These are phyloP conservation scores for Selenia dentaria DNA, from an alignment of 2,888 invertebrate species.

Conservation along the genomic window DNA sequence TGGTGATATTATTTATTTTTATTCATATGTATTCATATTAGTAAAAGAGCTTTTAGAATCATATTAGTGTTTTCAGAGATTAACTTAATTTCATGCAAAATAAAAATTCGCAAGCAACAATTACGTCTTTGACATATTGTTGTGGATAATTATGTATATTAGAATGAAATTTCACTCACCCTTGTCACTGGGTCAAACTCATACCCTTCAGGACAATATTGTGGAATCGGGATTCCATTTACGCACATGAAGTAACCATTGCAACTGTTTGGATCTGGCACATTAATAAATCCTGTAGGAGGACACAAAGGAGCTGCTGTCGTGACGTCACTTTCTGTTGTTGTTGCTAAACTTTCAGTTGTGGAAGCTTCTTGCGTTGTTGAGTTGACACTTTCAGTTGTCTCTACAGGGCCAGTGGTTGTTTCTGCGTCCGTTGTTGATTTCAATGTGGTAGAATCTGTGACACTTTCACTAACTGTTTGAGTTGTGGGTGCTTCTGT, in stretches of 20 bases:
- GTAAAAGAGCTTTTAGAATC: too few species aligned
- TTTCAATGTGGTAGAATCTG: neutral
- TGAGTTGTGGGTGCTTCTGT: conserved; percentile 3
- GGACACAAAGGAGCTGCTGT: conserved; percentile 35
- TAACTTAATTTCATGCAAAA: too few species aligned
- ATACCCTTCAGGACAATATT: conserved; percentile 41
- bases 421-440: neutral
- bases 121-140: too few species aligned
- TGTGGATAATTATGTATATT: too few species aligned
- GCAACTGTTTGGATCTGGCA: conserved; percentile 46
- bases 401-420: neutral
- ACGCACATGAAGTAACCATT: conserved; percentile 44
- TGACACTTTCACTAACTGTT: too few species aligned
- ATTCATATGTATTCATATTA: too few species aligned
- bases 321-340: conserved; percentile 5
- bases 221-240: conserved; percentile 35
- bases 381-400: neutral
- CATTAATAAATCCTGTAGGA: conserved; percentile 36
- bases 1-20: too few species aligned
- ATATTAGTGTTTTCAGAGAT: too few species aligned
- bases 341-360: neutral
- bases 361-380: conserved; percentile 2
- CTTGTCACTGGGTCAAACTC: conserved; percentile 40
- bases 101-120: too few species aligned
- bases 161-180: neutral